phyloP scores from a whole-genome alignment of 2,888 invertebrate species.

The Stenodera caucasica region DNA sequence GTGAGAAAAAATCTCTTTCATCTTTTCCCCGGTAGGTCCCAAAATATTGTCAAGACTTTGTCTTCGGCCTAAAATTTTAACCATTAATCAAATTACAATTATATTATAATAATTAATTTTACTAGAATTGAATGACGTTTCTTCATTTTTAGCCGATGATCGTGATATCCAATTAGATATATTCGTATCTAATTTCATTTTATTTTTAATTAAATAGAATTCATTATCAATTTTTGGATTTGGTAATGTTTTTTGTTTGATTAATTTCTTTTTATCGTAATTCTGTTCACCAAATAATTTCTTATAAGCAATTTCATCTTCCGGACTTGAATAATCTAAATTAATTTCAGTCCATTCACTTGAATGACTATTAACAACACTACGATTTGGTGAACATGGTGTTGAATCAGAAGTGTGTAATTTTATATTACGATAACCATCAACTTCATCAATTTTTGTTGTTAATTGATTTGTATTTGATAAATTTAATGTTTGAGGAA shows the following conservation, averaged over 20 bases:
- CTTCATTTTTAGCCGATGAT: constrained; percentile 57
- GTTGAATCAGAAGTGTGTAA: constrained; percentile 41
- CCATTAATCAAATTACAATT: constrained; percentile 17
- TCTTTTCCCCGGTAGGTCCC: constrained; percentile 76
- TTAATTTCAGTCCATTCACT: constrained; percentile 77
- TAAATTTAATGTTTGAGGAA: constrained; percentile 44
- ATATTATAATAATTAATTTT: constrained; percentile 25
- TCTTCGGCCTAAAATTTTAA: constrained; percentile 57
- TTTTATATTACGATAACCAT: constrained; percentile 43
- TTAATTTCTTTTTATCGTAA: constrained; percentile 51
- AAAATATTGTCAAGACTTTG: constrained; percentile 77
- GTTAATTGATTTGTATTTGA: constrained; percentile 35
- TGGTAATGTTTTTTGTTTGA: constrained; percentile 58
- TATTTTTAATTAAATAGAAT: constrained; percentile 46
- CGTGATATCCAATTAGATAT: constrained; percentile 62
- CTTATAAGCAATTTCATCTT: constrained; percentile 61
- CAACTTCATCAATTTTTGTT: constrained; percentile 41
- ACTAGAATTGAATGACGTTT: constrained; percentile 53
- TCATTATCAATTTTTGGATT: constrained; percentile 53
- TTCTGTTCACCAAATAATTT: too few species aligned
- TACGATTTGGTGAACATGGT: constrained; percentile 39
- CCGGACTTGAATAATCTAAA: constrained; percentile 69
- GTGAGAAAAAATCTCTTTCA: constrained; percentile 79
- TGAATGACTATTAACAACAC: constrained; percentile 50
- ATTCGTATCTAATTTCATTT: constrained; percentile 57